Conservation (phyloP, 2,888 invertebrate species). For the Papilio gigon region DNA sequence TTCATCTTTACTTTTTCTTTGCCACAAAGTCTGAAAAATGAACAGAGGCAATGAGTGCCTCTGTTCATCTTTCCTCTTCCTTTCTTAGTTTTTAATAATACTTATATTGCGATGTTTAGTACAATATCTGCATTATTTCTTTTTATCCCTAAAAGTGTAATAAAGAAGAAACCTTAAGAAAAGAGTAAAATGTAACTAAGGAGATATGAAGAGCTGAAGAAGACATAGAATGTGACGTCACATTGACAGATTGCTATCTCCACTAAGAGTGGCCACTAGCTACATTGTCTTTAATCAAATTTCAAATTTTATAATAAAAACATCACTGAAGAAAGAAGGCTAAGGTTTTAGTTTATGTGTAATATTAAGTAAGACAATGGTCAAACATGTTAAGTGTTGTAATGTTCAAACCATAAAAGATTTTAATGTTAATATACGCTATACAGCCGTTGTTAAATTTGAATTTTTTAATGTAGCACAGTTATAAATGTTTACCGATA, state of each 20-base stretch:
- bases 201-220: background rate
- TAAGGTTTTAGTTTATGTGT: background rate
- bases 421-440: conserved; percentile 1
- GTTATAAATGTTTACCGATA: background rate
- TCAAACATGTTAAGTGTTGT: background rate
- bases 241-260: too few relatives aligned
- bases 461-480: background rate
- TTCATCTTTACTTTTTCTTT: background rate
- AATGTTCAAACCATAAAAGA: background rate
- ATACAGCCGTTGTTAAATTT: background rate
- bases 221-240: background rate
- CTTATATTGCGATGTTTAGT: too few relatives aligned
- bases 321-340: too few relatives aligned
- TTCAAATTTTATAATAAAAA: too few relatives aligned
- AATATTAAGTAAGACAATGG: background rate
- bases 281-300: too few relatives aligned
- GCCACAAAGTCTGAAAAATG: too few relatives aligned
- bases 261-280: too few relatives aligned
- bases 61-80: too few relatives aligned
- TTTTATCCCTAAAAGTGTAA: too few relatives aligned
- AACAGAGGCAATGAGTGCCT: too few relatives aligned
- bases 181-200: background rate
- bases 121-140: too few relatives aligned
- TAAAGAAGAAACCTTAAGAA: background rate
- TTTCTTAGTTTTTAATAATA: too few relatives aligned